These are phyloP conservation scores for Phrynosoma blainvillii DNA, from an alignment of 2,113 vertebrate genomes.

Conservation along the genomic window DNA sequence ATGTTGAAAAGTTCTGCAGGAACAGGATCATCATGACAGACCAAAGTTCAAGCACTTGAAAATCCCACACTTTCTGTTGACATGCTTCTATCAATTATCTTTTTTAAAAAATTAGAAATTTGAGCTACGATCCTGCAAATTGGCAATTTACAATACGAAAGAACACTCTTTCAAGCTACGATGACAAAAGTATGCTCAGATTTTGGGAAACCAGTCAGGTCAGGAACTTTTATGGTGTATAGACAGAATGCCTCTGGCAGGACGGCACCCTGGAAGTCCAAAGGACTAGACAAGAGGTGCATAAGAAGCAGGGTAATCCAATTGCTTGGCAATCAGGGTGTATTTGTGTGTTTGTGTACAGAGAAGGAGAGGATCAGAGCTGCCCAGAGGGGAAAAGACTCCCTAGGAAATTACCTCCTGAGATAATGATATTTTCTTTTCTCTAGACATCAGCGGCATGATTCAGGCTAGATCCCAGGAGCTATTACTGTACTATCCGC, in stretches of 20 bases:
- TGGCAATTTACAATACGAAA: too few relatives aligned
- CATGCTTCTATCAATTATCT: too few relatives aligned
- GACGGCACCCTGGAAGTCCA: background rate
- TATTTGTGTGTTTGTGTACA: background rate
- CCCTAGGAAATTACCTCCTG: conserved; percentile 9
- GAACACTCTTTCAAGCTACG: too few relatives aligned
- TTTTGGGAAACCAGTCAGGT: too few relatives aligned
- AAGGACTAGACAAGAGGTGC: background rate
- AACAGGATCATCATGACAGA: too few relatives aligned
- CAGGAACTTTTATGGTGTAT: too few relatives aligned
- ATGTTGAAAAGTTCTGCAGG: too few relatives aligned
- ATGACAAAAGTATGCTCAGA: too few relatives aligned
- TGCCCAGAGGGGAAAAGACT: background rate
- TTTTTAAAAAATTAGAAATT: too few relatives aligned
- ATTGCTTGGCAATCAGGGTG: conserved; percentile 10
- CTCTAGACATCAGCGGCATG: conserved; percentile 7
- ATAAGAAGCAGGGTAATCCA: conserved; percentile 30
- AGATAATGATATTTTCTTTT: conserved; percentile 43
- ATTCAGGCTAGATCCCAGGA: conserved; percentile 21
- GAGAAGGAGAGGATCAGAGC: background rate
- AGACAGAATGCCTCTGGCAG: background rate
- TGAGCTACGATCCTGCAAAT: too few relatives aligned
- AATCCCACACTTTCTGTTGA: too few relatives aligned
- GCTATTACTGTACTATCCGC: conserved; percentile 21
- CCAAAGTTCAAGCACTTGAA: too few relatives aligned